A percentile compares a stretch with the other conserved stretches of the same genome.
phyloP scores from a whole-genome alignment of 2,888 invertebrate species.

The Acanthosoma haemorrhoidale region DNA sequence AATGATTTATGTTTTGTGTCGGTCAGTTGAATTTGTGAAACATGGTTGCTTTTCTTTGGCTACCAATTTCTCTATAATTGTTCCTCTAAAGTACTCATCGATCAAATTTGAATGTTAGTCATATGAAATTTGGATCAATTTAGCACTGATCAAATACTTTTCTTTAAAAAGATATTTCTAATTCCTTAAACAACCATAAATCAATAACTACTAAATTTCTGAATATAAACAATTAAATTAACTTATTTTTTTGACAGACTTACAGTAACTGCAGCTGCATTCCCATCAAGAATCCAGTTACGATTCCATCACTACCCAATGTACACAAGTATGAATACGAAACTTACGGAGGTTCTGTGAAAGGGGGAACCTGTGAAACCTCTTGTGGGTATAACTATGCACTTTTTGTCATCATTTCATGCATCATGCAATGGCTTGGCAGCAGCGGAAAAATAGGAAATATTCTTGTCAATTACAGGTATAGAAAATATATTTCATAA shows the following conservation, averaged over 20 bases:
- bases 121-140: too few species aligned
- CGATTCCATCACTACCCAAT: slow-evolving; percentile 19
- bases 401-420: slow-evolving; percentile 50
- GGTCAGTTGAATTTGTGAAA: too few species aligned
- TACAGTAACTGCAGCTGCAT: slow-evolving; percentile 46
- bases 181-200: too few species aligned
- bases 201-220: too few species aligned
- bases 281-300: slow-evolving; percentile 31
- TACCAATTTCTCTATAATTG: too few species aligned
- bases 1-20: too few species aligned
- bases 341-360: slow-evolving; percentile 39
- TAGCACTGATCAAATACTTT: too few species aligned
- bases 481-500: neutral
- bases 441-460: slow-evolving; percentile 63
- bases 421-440: slow-evolving; percentile 55
- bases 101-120: too few species aligned
- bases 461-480: slow-evolving; percentile 59
- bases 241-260: slow-evolving; percentile 43
- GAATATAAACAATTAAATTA: too few species aligned
- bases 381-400: slow-evolving; percentile 50
- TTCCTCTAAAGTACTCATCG: too few species aligned
- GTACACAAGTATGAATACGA: slow-evolving; percentile 28
- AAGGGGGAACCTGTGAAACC: slow-evolving; percentile 49
- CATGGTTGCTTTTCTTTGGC: too few species aligned
- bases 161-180: too few species aligned